These are phyloP conservation scores for Neodiprion pinetum DNA, from an alignment of 1,140 invertebrate genomes.

Conservation along the genomic window DNA sequence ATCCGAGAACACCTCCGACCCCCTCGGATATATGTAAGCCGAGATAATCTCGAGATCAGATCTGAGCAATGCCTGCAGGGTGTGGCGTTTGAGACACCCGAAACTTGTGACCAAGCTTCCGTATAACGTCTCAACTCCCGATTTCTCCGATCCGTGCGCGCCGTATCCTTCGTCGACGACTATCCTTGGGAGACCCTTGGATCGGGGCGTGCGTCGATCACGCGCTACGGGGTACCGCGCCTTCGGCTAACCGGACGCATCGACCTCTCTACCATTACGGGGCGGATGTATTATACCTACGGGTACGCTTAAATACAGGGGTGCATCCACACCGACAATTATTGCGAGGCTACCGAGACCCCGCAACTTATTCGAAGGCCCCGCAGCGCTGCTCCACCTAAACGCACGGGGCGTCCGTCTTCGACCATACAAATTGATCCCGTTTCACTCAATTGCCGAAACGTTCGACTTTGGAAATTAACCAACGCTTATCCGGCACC, in stretches of 20 bases:
- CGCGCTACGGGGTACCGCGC: neutral
- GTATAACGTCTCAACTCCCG: constrained; percentile 34
- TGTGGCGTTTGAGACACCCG: constrained; percentile 49
- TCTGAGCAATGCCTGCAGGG: constrained; percentile 48
- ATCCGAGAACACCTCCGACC: neutral
- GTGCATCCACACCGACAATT: no score
- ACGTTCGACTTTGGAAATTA: no score
- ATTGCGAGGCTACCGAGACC: no score
- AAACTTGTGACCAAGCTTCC: constrained; percentile 44
- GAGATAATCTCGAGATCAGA: constrained; percentile 46
- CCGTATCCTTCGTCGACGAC: neutral
- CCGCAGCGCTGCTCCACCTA: no score
- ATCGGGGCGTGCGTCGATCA: neutral
- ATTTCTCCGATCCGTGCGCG: neutral
- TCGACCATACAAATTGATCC: no score
- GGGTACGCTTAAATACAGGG: no score
- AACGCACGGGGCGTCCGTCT: no score
- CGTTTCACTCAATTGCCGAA: no score
- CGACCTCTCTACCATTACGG: no score
- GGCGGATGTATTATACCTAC: no score
- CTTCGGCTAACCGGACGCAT: neutral
- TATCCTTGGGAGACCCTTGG: neutral
- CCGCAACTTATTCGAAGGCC: no score
- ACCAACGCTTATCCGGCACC: no score
- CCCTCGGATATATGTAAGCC: neutral